Base-by-base conservation (phyloP, 2,888 invertebrate genomes). In the Steinernema carpocapsae region DNA sequence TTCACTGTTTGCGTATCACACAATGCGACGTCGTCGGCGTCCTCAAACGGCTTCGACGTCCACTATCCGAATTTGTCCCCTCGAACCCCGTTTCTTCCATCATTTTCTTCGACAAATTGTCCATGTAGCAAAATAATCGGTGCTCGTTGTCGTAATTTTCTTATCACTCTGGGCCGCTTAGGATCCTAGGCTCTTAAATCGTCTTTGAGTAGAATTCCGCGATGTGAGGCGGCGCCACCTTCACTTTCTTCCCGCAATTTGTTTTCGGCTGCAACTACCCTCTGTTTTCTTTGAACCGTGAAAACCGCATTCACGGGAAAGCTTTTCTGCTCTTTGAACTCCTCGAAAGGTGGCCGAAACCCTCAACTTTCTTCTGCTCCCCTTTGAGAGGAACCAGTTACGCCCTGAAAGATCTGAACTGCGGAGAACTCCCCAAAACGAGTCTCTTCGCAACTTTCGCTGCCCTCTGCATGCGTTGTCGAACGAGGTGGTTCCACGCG, bases 181-280 rank as follows among this genome's bases (percentile, higher is more conserved):
- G 17, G n/a, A 3, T 48, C 48, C 6, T 48, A 48, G 17, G n/a
- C 48, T 48, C 48, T 3, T 48, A 48, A 48, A 48, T 48, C 48
- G 48, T 48, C 48, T 17, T 48, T 48, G 48, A 48, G 48, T 48
- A 48, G 56, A 56, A 56, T 56, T 56, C 56, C 56, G 26, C 56
- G 2, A 19, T 4, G 56, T 4, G 19, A 19, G 19, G 48, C 56
- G 48, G 48, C 48, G 17, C 48, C 48, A 48, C 48, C 48, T 48
- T 48, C 48, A 14, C 48, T 2, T 48, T 48, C 24, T n/a, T 26
- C 26, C 26, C 26, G 56, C 48, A 3, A 22, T 12, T 56, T 24
- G 56, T 24, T 56, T 43, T 43, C 43, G 48, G 48, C 2, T 19
- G n/a, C n/a, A n/a, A n/a, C n/a, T n/a, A n/a, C 14, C 22, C 26